Evolutionary conservation across 2,888 invertebrate species (phyloP).

Genomic region (Sinhomidia bicolor): DNA sequence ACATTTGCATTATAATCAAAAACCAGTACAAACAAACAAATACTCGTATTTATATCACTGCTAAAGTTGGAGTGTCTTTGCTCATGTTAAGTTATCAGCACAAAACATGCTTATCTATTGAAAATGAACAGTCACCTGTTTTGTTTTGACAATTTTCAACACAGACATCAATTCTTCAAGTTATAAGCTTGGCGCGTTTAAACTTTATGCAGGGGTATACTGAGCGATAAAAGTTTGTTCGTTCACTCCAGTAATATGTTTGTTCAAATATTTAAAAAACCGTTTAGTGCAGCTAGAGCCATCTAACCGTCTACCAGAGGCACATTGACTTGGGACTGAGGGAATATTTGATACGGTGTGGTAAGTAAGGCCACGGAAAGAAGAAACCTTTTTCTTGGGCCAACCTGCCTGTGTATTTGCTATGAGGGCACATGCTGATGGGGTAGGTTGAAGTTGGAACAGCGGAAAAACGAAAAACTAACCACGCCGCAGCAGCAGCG

Average conservation of each 20-base stretch:
- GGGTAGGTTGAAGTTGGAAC: slow-evolving; percentile 55
- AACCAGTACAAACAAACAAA: no score
- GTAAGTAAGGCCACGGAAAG: slow-evolving; percentile 33
- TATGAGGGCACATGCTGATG: slow-evolving; percentile 8
- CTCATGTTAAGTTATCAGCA: no score
- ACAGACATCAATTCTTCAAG: not conserved
- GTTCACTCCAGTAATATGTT: no score
- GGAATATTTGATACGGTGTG: not conserved
- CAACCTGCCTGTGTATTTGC: not conserved
- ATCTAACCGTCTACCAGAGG: not conserved
- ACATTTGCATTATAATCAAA: no score
- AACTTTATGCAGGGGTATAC: not conserved
- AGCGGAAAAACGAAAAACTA: slow-evolving; percentile 67
- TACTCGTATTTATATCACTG: no score
- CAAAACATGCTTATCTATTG: no score
- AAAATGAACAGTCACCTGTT: slow-evolving; percentile 24
- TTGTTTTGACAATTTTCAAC: not conserved
- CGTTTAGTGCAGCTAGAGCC: not conserved
- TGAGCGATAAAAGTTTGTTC: no score
- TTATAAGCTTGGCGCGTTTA: not conserved
- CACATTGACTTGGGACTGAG: not conserved
- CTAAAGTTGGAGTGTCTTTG: no score
- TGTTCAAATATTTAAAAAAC: no score
- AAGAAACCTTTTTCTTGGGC: slow-evolving; percentile 34
- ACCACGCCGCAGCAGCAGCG: slow-evolving; percentile 61